Conservation (phyloP, 2,888 invertebrate species). For the Priocnemis perturbator region DNA sequence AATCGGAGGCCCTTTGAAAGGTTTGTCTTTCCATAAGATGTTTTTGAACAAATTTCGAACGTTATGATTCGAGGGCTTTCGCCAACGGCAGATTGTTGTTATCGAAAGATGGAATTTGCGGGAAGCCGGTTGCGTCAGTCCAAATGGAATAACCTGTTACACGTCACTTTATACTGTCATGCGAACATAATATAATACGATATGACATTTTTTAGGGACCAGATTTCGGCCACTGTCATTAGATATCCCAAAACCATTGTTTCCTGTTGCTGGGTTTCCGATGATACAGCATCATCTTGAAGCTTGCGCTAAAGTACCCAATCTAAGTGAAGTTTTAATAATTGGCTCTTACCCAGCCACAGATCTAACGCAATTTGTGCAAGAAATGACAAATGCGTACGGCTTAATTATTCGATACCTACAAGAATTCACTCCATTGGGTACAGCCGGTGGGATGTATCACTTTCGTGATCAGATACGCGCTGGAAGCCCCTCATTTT, state of each 20-base stretch:
- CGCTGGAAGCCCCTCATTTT: slow-evolving; percentile 89
- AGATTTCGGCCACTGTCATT: slow-evolving; percentile 96
- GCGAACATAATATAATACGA: background rate
- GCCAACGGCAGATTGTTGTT: no score
- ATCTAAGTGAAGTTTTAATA: slow-evolving; percentile 92
- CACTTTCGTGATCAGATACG: slow-evolving; percentile 97
- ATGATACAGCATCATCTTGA: slow-evolving; percentile 98
- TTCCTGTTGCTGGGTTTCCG: slow-evolving; percentile 97
- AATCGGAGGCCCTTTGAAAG: slow-evolving; percentile 96
- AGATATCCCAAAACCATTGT: slow-evolving; percentile 98
- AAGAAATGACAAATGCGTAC: slow-evolving; percentile 80
- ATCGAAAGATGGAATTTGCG: slow-evolving; percentile 5
- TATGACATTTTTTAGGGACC: slow-evolving; percentile 83
- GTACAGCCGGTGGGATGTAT: slow-evolving; percentile 97
- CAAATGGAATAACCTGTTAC: background rate
- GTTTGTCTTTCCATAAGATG: slow-evolving; percentile 75
- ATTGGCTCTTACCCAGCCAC: slow-evolving; percentile 94
- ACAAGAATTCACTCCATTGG: slow-evolving; percentile 95
- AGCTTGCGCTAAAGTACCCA: slow-evolving; percentile 87
- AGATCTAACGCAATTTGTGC: slow-evolving; percentile 91
- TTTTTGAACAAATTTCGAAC: slow-evolving; percentile 10
- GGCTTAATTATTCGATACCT: slow-evolving; percentile 83
- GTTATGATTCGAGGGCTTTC: no score
- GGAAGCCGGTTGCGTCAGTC: slow-evolving; percentile 12
- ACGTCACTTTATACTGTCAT: no score